Evolutionary conservation across 2,888 invertebrate genomes (phyloP).

Genomic region (Ectemnius cavifrons): DNA sequence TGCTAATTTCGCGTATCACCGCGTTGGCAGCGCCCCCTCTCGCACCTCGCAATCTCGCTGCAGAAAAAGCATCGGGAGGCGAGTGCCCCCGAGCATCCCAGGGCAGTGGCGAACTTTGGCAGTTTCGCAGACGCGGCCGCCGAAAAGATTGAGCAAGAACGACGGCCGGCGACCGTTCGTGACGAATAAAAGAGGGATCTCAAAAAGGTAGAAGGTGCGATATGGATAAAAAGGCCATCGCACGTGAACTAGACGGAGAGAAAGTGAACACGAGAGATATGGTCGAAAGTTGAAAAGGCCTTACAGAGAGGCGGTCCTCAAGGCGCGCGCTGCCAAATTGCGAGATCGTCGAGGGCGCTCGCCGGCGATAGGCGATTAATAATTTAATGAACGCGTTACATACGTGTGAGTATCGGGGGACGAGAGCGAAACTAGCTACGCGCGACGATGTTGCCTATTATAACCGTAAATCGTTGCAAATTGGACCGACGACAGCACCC

Average conservation of each 20-base stretch:
- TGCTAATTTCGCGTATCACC: not conserved
- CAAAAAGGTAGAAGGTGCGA: slow-evolving; percentile 7
- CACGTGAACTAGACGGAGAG: slow-evolving; percentile 20
- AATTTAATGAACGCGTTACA: not conserved
- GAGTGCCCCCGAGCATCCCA: slow-evolving; percentile 31
- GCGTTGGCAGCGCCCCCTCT: slow-evolving; percentile 9
- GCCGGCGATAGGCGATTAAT: not conserved
- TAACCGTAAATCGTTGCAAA: slow-evolving; percentile 67
- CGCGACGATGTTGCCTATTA: slow-evolving; percentile 56
- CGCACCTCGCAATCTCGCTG: slow-evolving; percentile 3
- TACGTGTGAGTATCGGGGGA: slow-evolving; percentile 29
- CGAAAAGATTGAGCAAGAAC: slow-evolving; percentile 39
- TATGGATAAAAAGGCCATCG: slow-evolving; percentile 1
- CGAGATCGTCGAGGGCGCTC: slow-evolving; percentile 18
- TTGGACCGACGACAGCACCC: slow-evolving; percentile 69
- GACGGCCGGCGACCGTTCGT: slow-evolving; percentile 20
- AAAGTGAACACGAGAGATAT: slow-evolving; percentile 34
- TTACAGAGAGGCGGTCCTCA: not conserved
- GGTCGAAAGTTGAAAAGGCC: slow-evolving; percentile 43
- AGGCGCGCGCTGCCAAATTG: slow-evolving; percentile 1
- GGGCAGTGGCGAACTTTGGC: slow-evolving; percentile 55
- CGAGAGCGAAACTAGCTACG: slow-evolving; percentile 48
- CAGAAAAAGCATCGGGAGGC: slow-evolving; percentile 15
- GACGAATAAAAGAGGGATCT: slow-evolving; percentile 34
- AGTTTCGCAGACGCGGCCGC: slow-evolving; percentile 55